Evolutionary conservation across 2,888 invertebrate genomes (phyloP).

Genomic region (Chironomus riparius): DNA sequence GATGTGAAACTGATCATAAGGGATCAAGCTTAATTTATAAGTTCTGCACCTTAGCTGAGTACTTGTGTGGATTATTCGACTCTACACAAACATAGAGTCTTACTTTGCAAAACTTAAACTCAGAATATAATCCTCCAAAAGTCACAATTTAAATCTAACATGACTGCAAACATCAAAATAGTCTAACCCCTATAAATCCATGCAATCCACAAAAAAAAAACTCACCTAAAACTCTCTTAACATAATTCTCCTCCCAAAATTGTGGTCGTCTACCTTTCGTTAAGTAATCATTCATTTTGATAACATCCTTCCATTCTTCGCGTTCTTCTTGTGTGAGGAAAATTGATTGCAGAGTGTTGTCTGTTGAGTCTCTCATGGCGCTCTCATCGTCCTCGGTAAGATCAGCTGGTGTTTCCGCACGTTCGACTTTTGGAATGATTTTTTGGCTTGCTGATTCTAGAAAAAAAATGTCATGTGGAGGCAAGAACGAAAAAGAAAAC

Average conservation of each 20-base stretch:
- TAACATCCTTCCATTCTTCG: slow-evolving; percentile 51
- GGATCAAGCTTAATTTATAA: too few species aligned
- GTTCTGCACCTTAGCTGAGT: too few species aligned
- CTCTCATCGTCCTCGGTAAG: slow-evolving; percentile 29
- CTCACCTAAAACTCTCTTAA: slow-evolving; percentile 50
- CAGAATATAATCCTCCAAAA: too few species aligned
- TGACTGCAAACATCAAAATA: too few species aligned
- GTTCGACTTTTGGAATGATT: slow-evolving; percentile 29
- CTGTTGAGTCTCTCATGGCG: slow-evolving; percentile 14
- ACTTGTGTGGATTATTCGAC: too few species aligned
- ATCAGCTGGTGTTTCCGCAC: slow-evolving; percentile 28
- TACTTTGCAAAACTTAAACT: too few species aligned
- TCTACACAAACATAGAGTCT: too few species aligned
- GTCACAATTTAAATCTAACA: too few species aligned
- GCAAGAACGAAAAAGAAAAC: too few species aligned
- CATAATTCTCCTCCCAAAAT: slow-evolving; percentile 89
- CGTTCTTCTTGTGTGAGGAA: slow-evolving; percentile 35
- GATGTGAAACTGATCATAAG: too few species aligned
- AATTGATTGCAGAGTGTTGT: slow-evolving; percentile 21
- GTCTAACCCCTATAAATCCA: background rate
- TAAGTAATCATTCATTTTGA: slow-evolving; percentile 78
- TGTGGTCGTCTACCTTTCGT: slow-evolving; percentile 79
- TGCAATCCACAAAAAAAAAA: slow-evolving; percentile 25
- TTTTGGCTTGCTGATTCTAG: background rate
- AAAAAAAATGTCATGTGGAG: background rate